Base-by-base conservation (phyloP, 2,888 invertebrate genomes). In the Elysia crispata region DNA sequence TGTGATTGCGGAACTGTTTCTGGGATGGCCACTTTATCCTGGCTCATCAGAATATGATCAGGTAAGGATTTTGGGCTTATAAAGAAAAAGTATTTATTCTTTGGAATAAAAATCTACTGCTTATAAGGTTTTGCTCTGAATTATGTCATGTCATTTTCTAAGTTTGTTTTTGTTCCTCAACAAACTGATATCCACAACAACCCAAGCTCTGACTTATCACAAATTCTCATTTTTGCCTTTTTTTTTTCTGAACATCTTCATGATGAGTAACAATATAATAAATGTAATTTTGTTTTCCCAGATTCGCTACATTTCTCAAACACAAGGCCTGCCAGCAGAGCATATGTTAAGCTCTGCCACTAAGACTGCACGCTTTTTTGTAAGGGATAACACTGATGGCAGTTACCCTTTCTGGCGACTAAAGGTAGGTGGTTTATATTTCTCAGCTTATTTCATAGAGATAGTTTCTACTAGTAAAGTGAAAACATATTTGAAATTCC, bases 11-110 rank as follows among this genome's bases (percentile, higher is more conserved):
- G 99, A 99, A 92, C 94, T 99, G 86, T 99, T 99, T 93, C 94
- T 99, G 67, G 99, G 99, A 84, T 99, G 99, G 99, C 99, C 99
- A 23, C 94, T 99, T 57, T 99, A 99, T 93, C 99, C 99, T 0
- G 99, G 99, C 85, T 97, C 98, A 76, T 98, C 98, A 25, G 99
- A 99, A 93, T 99, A 99, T 93, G 99, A 99, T 93, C 94, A 94
- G 92, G 93, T 94, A n/a, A 60, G 31, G 11, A 15, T 23, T n/a
- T 20, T 54, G 54, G 20, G 54, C 54, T 20, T 20, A 54, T 20
- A 54, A 54, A 15, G 54, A 15, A 54, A 20, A n/a, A n/a, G n/a
- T n/a, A n/a, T n/a, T n/a, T n/a, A n/a, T n/a, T n/a, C n/a, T n/a
- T n/a, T n/a, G n/a, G n/a, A n/a, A n/a, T n/a, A n/a, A n/a, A n/a